phyloP scores from a whole-genome alignment of 2,113 vertebrate species.

The Bubo scandiacus region DNA sequence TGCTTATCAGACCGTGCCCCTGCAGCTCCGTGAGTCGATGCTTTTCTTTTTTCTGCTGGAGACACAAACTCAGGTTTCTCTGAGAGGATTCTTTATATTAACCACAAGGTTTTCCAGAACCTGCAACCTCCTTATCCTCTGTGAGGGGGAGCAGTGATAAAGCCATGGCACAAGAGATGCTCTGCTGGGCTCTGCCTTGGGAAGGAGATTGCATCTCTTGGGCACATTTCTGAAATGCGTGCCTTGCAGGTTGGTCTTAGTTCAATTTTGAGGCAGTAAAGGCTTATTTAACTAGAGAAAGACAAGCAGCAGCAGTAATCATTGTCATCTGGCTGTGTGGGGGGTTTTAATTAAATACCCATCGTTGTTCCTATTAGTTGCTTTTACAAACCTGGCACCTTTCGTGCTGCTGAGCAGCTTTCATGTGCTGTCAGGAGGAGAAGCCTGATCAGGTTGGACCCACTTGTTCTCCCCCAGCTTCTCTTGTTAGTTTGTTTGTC shows the following conservation, averaged over 20 bases:
- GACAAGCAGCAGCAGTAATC: neutral
- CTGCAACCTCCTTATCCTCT: neutral
- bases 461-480: neutral
- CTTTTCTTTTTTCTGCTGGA: neutral
- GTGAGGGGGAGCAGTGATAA: rapidly evolving
- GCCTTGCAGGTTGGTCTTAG: neutral
- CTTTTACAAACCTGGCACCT: neutral
- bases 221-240: rapidly evolving
- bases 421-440: neutral
- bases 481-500: neutral
- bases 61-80: neutral
- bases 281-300: neutral
- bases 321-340: neutral
- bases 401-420: neutral
- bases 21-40: rapidly evolving
- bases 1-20: neutral
- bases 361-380: neutral
- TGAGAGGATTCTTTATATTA: neutral
- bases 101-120: neutral
- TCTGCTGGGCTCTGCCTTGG: neutral
- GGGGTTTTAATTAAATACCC: neutral
- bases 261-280: neutral
- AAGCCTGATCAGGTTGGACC: neutral
- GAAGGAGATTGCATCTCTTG: neutral
- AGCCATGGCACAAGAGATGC: neutral